Evolutionary conservation across 37 sponge, comb jelly and placozoan genomes (phyloP).

Genomic region (Spongilla lacustris): DNA sequence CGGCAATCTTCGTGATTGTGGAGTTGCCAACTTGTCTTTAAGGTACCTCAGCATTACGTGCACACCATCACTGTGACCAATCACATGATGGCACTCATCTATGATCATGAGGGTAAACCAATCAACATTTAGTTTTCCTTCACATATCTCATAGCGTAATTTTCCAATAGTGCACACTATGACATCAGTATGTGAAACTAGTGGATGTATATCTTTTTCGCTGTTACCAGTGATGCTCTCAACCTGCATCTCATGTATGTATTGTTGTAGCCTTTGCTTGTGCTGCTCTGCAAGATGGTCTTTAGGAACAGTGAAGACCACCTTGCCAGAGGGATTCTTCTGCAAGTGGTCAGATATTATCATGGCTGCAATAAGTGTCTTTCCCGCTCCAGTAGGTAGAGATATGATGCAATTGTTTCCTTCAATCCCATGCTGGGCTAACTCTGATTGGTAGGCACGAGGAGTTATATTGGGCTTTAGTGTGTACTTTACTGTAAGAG

Average conservation of each 20-base stretch:
- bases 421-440: too few relatives aligned
- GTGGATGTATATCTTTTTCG: neutral
- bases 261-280: conserved; percentile 29
- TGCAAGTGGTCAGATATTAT: too few relatives aligned
- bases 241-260: conserved; percentile 22
- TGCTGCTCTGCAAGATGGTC: conserved; percentile 66
- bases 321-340: too few relatives aligned
- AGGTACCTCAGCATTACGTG: conserved; percentile 58
- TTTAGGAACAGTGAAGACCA: conserved; percentile 49
- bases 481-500: too few relatives aligned
- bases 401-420: too few relatives aligned
- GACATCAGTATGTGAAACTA: conserved; percentile 13
- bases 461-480: too few relatives aligned
- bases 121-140: neutral
- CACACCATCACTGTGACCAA: conserved; percentile 52
- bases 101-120: conserved; percentile 70
- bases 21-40: conserved; percentile 52
- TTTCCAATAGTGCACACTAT: conserved; percentile 69
- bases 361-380: too few relatives aligned
- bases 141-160: conserved; percentile 32
- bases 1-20: conserved; percentile 21
- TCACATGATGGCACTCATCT: conserved; percentile 92
- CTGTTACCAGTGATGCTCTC: conserved; percentile 50
- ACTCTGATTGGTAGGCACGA: too few relatives aligned
- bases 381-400: too few relatives aligned